Evolutionary conservation across 37 sponge, comb jelly and placozoan genomes (phyloP), one percentile per base, ranked within the genome.

Genomic region (Hormiphora californensis): DNA sequence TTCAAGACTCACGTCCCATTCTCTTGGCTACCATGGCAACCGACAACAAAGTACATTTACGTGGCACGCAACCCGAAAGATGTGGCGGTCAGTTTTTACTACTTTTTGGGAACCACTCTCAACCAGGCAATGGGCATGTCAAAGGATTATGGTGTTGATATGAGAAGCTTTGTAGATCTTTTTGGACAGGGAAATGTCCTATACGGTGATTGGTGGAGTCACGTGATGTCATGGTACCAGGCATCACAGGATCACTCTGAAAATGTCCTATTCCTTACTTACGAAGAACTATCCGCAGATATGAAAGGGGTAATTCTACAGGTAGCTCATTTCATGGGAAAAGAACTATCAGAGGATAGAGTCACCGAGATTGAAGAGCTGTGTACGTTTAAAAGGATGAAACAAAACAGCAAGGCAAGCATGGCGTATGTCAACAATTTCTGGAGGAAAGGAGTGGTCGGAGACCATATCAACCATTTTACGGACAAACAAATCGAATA

Each of bases 51-150:
- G 35, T 73, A 73, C 46, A 73, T 73, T 3, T 73, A 73, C 25
- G 35, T 73, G n/a, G 81, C 81, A 43, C 40, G 81, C 40, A 73
- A 73, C 43, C 81, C 81, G 4, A 73, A 73, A 73, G 81, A 73
- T 73, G 81, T 73, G 12, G 81, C 81, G 11, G 35, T 73, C 32
- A 73, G 81, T 36, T 73, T 73, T 21, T 73, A 73, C 27, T 73
- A 73, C 22, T 73, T 73, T 46, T 9, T 73, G n/a, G 46, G 43
- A 73, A 39, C 40, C 44, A 43, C 43, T 11, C 81, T 43, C 12
- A 9, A 40, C 27, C 81, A 73, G 46, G 46, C 23, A 4, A n/a
- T 73, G 7, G 81, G 81, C 21, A 36, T 15, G 23, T 43, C 40
- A 40, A 39, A 33, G 23, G 81, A 73, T 43, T 43, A 41, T 73